Conservation (phyloP, 1,140 invertebrate species). For the Pentalonia nigronervosa region DNA sequence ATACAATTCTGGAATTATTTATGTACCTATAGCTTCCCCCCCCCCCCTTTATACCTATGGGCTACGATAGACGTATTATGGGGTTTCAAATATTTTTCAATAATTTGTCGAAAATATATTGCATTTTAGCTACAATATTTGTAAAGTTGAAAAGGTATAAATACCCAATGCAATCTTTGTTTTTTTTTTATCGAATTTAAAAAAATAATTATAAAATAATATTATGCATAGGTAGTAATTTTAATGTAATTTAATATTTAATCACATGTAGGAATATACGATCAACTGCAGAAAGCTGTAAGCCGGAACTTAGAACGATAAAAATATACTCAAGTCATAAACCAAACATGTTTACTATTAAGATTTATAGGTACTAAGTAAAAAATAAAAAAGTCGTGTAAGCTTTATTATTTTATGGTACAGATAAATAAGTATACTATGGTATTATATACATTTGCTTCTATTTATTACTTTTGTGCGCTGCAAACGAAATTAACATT, state of each 20-base stretch:
- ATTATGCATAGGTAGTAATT: background rate
- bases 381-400: background rate
- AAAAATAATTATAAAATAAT: background rate
- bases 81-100: no score
- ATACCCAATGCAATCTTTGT: no score
- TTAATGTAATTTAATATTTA: background rate
- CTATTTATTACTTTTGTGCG: background rate
- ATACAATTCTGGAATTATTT: no score
- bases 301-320: conserved; percentile 16
- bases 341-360: conserved; percentile 11
- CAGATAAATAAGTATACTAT: background rate
- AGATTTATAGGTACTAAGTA: background rate
- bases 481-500: background rate
- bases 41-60: no score
- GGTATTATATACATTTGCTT: background rate
- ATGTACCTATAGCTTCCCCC: no score
- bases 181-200: no score
- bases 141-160: no score
- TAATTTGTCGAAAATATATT: no score
- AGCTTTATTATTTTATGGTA: conserved; percentile 23
- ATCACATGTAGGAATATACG: background rate
- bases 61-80: no score
- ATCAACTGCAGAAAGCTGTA: background rate
- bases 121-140: no score
- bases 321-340: conserved; percentile 15